Evolutionary conservation across 2,888 invertebrate species (phyloP).

Genomic region (Drosophila multiciliata): DNA sequence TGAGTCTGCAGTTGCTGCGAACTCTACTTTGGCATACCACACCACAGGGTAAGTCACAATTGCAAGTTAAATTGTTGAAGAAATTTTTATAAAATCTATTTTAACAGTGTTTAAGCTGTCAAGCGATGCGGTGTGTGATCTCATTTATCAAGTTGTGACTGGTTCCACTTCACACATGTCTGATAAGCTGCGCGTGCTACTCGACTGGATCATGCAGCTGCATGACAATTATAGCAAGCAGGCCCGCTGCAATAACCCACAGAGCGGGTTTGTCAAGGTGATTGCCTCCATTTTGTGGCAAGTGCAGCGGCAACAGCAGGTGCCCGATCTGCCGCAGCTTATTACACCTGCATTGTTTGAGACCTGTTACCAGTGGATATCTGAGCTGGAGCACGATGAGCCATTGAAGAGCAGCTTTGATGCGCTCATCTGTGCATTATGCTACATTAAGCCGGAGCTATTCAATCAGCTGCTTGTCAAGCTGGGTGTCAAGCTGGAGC

Average conservation of each 20-base stretch:
- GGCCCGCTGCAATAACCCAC: slow-evolving; percentile 83
- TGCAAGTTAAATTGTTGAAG: background rate
- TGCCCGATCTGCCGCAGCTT: slow-evolving; percentile 88
- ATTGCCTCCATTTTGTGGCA: slow-evolving; percentile 93
- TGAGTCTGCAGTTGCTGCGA: slow-evolving; percentile 87
- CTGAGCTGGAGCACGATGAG: slow-evolving; percentile 89
- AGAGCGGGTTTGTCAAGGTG: slow-evolving; percentile 88
- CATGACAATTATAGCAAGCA: slow-evolving; percentile 81
- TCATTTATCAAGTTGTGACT: slow-evolving; percentile 92
- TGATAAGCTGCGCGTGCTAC: slow-evolving; percentile 88
- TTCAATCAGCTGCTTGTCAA: slow-evolving; percentile 91
- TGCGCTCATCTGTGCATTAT: slow-evolving; percentile 93
- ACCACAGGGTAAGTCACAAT: slow-evolving; percentile 80
- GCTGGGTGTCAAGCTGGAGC: slow-evolving; percentile 87
- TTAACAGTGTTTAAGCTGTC: slow-evolving; percentile 84
- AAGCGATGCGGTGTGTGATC: slow-evolving; percentile 89
- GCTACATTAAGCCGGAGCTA: slow-evolving; percentile 92
- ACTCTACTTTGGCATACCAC: slow-evolving; percentile 87
- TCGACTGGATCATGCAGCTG: slow-evolving; percentile 89
- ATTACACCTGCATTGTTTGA: slow-evolving; percentile 92
- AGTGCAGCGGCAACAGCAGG: slow-evolving; percentile 87
- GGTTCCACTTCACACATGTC: slow-evolving; percentile 84
- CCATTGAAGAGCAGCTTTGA: slow-evolving; percentile 94
- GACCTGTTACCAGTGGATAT: slow-evolving; percentile 91
- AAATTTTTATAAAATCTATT: background rate